These are phyloP conservation scores for Pyrrhosoma nymphula DNA, from an alignment of 2,888 invertebrate genomes.

Conservation along the genomic window DNA sequence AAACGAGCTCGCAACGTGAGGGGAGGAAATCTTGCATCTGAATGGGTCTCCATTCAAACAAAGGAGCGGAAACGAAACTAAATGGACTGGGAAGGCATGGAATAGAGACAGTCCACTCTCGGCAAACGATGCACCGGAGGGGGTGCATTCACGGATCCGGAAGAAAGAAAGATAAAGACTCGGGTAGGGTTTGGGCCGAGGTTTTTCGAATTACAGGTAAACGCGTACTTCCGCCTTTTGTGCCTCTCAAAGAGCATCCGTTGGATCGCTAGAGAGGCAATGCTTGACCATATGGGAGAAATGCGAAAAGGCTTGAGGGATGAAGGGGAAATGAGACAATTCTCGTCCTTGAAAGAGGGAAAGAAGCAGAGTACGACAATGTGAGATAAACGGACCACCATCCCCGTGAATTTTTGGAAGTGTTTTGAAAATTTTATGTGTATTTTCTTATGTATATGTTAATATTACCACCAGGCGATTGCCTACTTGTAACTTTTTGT, in stretches of 20 bases:
- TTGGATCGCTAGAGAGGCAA: background rate
- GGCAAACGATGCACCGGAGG: background rate
- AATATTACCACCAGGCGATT: too few species aligned
- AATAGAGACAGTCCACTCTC: background rate
- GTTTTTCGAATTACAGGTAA: background rate
- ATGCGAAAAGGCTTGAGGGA: too few species aligned
- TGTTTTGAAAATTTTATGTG: too few species aligned
- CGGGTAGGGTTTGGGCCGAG: background rate
- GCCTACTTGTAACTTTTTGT: too few species aligned
- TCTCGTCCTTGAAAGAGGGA: background rate
- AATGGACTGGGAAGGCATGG: background rate
- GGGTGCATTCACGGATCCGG: background rate
- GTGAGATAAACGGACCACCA: background rate
- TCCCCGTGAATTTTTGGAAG: too few species aligned
- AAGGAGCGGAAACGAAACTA: background rate
- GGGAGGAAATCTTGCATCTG: background rate
- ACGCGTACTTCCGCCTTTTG: background rate
- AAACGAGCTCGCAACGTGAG: background rate
- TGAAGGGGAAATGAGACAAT: background rate
- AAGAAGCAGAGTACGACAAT: background rate
- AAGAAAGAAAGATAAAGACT: background rate
- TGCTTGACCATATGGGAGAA: background rate
- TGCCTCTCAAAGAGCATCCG: background rate
- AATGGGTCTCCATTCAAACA: background rate
- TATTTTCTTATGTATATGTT: too few species aligned